Percentiles rank a stretch among this genome's conserved stretches.
Evolutionary conservation across 1,140 invertebrate species (phyloP).

Genomic region (Trypoxylus dichotomus): DNA sequence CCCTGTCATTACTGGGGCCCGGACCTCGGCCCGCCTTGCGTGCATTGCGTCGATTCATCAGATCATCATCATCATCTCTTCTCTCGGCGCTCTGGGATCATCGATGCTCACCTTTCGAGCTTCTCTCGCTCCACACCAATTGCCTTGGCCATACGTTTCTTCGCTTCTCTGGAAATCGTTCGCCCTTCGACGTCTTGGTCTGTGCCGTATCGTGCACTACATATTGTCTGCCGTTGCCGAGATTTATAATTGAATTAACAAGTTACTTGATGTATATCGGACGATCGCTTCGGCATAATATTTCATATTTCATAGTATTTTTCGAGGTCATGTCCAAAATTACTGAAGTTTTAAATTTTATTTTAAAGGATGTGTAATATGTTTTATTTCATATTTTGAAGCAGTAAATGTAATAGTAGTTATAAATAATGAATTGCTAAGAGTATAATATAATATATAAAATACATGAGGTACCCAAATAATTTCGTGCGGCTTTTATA

Average conservation of each 20-base stretch:
- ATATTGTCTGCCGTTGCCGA: conserved; percentile 1
- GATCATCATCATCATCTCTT: conserved; percentile 9
- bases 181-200: neutral
- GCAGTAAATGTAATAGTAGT: no score
- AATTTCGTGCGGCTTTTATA: no score
- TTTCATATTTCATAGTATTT: neutral
- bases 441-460: no score
- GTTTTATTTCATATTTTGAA: no score
- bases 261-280: neutral
- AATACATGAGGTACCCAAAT: no score
- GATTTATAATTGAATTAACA: conserved; percentile 23
- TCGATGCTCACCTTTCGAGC: neutral
- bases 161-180: neutral
- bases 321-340: neutral
- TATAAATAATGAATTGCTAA: no score
- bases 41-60: conserved; percentile 27
- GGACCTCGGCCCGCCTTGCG: conserved; percentile 15
- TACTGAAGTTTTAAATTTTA: no score
- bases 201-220: neutral
- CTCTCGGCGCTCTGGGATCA: neutral
- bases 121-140: conserved; percentile 15
- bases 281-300: neutral
- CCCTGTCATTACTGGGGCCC: conserved; percentile 41
- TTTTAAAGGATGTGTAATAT: no score
- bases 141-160: neutral